Conservation (phyloP, 1,140 invertebrate species). For the Ips nitidus region DNA sequence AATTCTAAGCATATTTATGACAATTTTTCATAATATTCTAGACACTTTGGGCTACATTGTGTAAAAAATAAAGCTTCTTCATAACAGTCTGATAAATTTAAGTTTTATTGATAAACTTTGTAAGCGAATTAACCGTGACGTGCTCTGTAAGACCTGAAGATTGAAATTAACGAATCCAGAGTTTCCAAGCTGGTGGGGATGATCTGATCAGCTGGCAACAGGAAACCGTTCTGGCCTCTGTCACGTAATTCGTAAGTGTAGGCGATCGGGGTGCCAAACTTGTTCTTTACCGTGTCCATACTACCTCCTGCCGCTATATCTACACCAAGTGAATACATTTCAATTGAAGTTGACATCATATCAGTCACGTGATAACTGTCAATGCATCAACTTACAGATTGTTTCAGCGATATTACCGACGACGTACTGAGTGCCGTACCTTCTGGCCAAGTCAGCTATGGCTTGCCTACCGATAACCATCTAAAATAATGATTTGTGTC, state of each 20-base stretch:
- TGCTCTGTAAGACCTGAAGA: conserved; percentile 55
- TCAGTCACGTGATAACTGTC: not conserved
- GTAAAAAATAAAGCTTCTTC: no score
- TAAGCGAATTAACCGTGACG: not conserved
- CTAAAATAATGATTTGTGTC: conserved; percentile 45
- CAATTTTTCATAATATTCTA: no score
- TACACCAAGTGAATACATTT: conserved; percentile 43
- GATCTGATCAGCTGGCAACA: conserved; percentile 72
- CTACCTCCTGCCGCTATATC: conserved; percentile 65
- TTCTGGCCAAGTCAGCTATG: conserved; percentile 57
- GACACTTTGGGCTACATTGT: no score
- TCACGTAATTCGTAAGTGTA: conserved; percentile 68
- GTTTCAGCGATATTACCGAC: conserved; percentile 60
- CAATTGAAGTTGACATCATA: not conserved
- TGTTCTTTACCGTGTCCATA: conserved; percentile 69
- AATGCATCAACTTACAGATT: conserved; percentile 57
- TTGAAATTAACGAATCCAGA: conserved; percentile 60
- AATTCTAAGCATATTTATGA: no score
- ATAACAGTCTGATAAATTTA: no score
- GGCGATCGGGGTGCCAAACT: conserved; percentile 64
- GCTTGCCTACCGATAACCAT: conserved; percentile 61
- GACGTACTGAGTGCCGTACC: conserved; percentile 66
- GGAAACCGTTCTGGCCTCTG: conserved; percentile 70
- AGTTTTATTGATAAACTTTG: no score
- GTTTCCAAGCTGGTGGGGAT: conserved; percentile 70